phyloP scores from a whole-genome alignment of 64 coral and sea anemone species.

The Stylophora pistillata region DNA sequence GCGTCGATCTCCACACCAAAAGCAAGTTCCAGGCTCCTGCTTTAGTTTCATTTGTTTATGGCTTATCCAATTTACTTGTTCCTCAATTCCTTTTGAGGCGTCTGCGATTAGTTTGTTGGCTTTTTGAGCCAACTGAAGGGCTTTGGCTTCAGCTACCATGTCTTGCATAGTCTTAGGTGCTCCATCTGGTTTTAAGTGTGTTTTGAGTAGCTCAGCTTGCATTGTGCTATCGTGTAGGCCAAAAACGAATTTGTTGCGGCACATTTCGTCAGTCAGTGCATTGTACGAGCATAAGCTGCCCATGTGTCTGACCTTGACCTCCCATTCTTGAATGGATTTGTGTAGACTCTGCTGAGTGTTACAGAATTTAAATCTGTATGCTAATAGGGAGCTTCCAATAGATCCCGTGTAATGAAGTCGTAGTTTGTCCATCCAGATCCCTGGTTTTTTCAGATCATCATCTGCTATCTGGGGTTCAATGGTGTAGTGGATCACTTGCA shows the following conservation, averaged over 20 bases:
- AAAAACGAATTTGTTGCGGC: background rate
- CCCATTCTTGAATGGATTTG: constrained; percentile 30
- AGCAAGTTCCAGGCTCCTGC: constrained; percentile 34
- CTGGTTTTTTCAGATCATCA: too few relatives aligned
- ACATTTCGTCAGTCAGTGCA: background rate
- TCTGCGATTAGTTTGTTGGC: constrained; percentile 1
- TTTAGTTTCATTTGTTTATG: constrained; percentile 53
- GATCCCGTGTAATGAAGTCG: constrained; percentile 23
- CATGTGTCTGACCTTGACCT: constrained; percentile 19
- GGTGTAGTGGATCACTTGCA: constrained; percentile 23
- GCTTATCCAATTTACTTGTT: constrained; percentile 23
- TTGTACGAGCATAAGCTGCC: background rate
- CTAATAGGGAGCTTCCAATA: constrained; percentile 3
- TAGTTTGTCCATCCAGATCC: constrained; percentile 43
- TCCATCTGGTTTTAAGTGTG: background rate
- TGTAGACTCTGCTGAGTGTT: background rate
- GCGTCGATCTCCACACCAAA: constrained; percentile 23
- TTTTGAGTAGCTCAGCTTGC: background rate
- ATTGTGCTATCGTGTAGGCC: background rate
- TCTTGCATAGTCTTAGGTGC: too few relatives aligned
- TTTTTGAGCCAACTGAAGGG: background rate
- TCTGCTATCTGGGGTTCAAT: too few relatives aligned
- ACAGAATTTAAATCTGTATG: constrained; percentile 14
- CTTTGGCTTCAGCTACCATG: background rate
- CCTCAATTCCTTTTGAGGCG: constrained; percentile 18